These are phyloP conservation scores for Anguilla obscura DNA, from an alignment of 2,797 vertebrate species.

Conservation along the genomic window DNA sequence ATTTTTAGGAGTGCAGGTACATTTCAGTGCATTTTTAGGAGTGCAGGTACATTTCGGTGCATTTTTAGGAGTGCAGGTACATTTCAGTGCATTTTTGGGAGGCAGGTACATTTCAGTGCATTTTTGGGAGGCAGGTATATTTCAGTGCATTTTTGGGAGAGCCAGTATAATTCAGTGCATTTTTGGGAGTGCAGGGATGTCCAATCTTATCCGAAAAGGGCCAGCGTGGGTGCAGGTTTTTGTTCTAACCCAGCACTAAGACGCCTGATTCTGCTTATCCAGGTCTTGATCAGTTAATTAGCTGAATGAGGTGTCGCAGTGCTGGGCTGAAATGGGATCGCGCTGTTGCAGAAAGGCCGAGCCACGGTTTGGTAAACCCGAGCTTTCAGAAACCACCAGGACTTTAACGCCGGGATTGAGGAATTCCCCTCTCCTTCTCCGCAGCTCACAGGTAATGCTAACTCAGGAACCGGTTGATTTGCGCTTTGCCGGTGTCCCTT, in stretches of 20 bases:
- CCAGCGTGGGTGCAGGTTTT: neutral
- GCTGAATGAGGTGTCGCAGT: neutral
- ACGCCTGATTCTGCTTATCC: neutral
- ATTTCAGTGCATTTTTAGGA: neutral
- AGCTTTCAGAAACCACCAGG: neutral
- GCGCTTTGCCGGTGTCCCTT: neutral
- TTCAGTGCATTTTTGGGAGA: too few relatives aligned
- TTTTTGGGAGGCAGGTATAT: too few relatives aligned
- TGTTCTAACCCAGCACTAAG: neutral
- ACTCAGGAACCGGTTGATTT: neutral
- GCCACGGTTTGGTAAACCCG: neutral
- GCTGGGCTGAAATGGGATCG: neutral
- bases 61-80: too few relatives aligned
- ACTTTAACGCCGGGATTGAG: neutral
- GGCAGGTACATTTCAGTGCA: too few relatives aligned
- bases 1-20: neutral
- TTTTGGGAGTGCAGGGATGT: too few relatives aligned
- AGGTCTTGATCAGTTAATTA: neutral
- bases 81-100: too few relatives aligned
- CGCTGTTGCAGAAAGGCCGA: neutral
- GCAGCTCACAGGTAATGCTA: neutral
- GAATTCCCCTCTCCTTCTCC: neutral
- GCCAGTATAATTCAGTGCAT: too few relatives aligned
- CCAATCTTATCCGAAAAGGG: neutral
- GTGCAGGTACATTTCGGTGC: too few relatives aligned